Percentiles rank a stretch among this genome's conserved stretches.
Conservation (phyloP, 2,888 invertebrate genomes). For the Timema podura region DNA sequence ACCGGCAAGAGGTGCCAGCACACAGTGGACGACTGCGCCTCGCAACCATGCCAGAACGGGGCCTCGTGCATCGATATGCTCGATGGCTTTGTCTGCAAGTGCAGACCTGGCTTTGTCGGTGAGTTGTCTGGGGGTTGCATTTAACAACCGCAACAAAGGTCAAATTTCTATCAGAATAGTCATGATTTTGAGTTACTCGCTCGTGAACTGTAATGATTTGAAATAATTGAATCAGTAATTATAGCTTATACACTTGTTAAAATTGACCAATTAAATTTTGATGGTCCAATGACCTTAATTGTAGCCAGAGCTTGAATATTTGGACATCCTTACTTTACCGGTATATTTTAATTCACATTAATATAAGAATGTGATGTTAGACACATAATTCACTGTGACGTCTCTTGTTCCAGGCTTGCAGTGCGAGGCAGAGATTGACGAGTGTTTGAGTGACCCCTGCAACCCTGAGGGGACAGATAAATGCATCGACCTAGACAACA, state of each 20-base stretch:
- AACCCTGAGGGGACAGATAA: constrained; percentile 84
- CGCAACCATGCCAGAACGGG: constrained; percentile 87
- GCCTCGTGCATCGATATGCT: constrained; percentile 82
- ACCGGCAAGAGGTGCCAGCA: constrained; percentile 93
- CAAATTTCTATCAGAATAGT: neutral
- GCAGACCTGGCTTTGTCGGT: constrained; percentile 85
- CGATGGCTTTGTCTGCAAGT: constrained; percentile 89
- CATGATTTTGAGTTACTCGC: neutral
- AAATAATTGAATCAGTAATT: too few species aligned
- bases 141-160: constrained; percentile 7
- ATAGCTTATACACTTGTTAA: neutral
- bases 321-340: neutral
- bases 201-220: too few species aligned
- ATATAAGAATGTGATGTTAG: neutral
- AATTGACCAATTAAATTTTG: too few species aligned
- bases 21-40: constrained; percentile 86
- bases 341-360: neutral
- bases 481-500: constrained; percentile 85
- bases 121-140: constrained; percentile 25
- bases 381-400: neutral
- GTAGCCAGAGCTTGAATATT: too few species aligned
- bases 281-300: too few species aligned
- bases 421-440: constrained; percentile 90
- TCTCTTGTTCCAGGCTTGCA: constrained; percentile 57
- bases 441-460: constrained; percentile 87